Base-by-base conservation (phyloP, 2,113 vertebrate genomes). In the Notothenia coriiceps region DNA sequence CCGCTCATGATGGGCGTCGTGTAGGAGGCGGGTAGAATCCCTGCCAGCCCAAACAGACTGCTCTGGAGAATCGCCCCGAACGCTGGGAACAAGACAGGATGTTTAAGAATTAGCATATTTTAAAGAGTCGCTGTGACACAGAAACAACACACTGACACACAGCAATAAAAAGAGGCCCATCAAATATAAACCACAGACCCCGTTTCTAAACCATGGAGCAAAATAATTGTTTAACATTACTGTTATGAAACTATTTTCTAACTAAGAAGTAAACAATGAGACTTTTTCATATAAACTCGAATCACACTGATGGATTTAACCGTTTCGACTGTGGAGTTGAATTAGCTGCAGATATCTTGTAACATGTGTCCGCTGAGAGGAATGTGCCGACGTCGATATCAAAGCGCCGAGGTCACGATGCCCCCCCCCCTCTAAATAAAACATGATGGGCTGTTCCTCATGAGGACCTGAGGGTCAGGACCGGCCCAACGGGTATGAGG, bases 1-100 rank as follows among this genome's bases (percentile, higher is more conserved):
- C 98, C 98, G 0, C 98, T 99, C 98, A 99, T 99, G 94, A 99
- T 96, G 74, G 98, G 98, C 1, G 97, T 92, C 1, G 97, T 99
- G 95, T 99, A 99, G 84, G 94, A 96, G 65, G 95, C 93, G 0
- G 98, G 98, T 63, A 99, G 93, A 51, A 97, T 93, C 17, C 98
- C 98, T 0, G 96, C 98, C 83, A 99, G 80, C 18, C 98, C 98
- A 2, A 99, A 99, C 44, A 99, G 93, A 89, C 98, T 99, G 84
- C 98, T 83, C 93, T 99, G 98, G 46, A 99, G 92, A 85, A 99
- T 92, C 10, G 98, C 98, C 0, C 98, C 98, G 0, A 99, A 99
- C 0, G 96, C 98, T 98, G 92, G 0, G n/a, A 35, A 75, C 25
- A 75, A 61, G 12, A 63, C 3, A 35, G 44, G 2, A 29, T 4